Percentiles rank a stretch among this genome's conserved stretches.
phyloP scores from a whole-genome alignment of 2,888 invertebrate genomes.

The Drosophila emarginata region DNA sequence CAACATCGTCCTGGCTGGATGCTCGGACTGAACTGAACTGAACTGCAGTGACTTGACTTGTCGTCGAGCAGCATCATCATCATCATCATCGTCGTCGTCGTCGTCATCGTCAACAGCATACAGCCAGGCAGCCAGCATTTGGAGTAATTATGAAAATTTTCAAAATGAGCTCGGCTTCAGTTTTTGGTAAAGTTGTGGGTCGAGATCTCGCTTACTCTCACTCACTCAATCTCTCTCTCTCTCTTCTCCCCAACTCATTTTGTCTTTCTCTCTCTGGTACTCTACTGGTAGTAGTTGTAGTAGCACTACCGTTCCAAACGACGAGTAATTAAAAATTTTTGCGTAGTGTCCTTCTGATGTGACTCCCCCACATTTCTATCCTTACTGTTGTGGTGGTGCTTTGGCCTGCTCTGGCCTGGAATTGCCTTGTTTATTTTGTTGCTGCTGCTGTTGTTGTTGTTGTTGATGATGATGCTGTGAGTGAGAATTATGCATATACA shows the following conservation, averaged over 20 bases:
- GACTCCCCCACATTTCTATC: neutral
- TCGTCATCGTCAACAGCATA: neutral
- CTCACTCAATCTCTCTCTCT: neutral
- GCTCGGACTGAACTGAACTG: constrained; percentile 9
- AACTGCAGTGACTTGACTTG: constrained; percentile 44
- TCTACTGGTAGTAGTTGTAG: constrained; percentile 60
- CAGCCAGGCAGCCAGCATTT: neutral
- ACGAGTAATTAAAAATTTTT: constrained; percentile 73
- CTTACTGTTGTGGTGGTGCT: neutral
- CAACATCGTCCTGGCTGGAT: constrained; percentile 39
- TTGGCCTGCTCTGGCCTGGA: constrained; percentile 12
- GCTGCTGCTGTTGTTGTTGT: constrained; percentile 30
- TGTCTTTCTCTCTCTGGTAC: neutral
- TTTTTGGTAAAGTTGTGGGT: constrained; percentile 51
- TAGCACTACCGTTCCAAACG: constrained; percentile 25
- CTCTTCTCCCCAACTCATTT: neutral
- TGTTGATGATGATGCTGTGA: constrained; percentile 23
- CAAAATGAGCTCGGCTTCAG: constrained; percentile 18
- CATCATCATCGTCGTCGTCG: neutral
- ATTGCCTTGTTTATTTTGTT: constrained; percentile 54
- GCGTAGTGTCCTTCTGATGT: constrained; percentile 55
- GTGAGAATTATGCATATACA: constrained; percentile 45
- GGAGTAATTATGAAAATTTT: constrained; percentile 66
- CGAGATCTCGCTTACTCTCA: neutral
- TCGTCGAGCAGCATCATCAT: constrained; percentile 39